phyloP scores from a whole-genome alignment of 2,888 invertebrate species.

The Rotaria socialis region DNA sequence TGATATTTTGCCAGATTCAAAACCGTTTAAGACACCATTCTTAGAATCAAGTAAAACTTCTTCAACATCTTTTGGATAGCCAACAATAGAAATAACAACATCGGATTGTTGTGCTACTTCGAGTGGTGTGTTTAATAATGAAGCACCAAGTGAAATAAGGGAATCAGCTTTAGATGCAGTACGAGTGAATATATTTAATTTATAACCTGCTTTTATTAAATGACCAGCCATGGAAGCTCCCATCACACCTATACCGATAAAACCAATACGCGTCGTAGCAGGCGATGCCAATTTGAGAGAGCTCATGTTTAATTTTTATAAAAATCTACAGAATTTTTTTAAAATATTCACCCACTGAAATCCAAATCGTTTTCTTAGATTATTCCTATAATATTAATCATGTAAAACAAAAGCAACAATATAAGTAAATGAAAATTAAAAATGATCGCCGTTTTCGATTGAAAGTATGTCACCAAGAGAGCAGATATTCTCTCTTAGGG shows the following conservation, averaged over 20 bases:
- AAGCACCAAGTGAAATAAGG: conserved; percentile 9
- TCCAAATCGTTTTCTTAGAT: not conserved
- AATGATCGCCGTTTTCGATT: not conserved
- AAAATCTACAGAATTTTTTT: not conserved
- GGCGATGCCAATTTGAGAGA: not conserved
- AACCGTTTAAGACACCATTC: not conserved
- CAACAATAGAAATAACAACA: conserved; percentile 24
- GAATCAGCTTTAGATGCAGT: conserved; percentile 12
- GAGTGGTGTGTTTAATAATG: not conserved
- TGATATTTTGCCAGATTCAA: not conserved
- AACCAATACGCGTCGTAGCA: not conserved
- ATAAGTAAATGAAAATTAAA: not conserved
- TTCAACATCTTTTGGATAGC: conserved; percentile 25
- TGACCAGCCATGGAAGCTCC: not conserved
- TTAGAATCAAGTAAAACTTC: conserved; percentile 8
- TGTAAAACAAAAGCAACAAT: not conserved
- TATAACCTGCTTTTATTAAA: conserved; percentile 31
- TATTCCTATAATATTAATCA: not conserved
- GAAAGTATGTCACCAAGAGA: not conserved
- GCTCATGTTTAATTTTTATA: not conserved
- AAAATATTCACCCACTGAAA: not conserved
- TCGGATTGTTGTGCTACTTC: conserved; percentile 33
- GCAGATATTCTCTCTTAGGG: not conserved
- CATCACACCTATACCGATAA: conserved; percentile 35
- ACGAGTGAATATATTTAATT: conserved; percentile 17